phyloP scores from a whole-genome alignment of 2,797 vertebrate genomes.

The Tarsius wallacei region DNA sequence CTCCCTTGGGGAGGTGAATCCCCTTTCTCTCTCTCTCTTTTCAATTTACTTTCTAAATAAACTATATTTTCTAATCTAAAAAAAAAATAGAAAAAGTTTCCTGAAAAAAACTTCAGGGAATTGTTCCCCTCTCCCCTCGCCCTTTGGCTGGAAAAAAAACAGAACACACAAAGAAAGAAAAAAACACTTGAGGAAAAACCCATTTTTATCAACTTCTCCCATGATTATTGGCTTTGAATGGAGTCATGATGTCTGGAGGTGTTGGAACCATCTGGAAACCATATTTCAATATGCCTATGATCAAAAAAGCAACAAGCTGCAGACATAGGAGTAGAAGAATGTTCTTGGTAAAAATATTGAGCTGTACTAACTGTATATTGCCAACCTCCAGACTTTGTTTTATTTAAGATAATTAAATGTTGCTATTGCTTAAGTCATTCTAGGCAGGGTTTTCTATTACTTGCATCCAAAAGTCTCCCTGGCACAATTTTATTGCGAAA shows the following conservation, averaged over 20 bases:
- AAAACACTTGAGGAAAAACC: neutral
- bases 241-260: neutral
- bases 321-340: neutral
- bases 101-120: neutral
- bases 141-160: neutral
- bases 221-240: neutral
- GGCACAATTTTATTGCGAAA: neutral
- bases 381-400: neutral
- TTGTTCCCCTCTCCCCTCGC: neutral
- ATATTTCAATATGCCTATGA: neutral
- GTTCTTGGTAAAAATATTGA: neutral
- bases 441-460: neutral
- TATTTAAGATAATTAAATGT: neutral
- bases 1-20: too few relatives aligned
- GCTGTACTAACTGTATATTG: neutral
- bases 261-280: neutral
- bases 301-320: neutral
- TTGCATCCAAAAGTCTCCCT: neutral
- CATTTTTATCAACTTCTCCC: neutral
- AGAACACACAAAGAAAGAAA: neutral
- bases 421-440: neutral
- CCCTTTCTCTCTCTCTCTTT: too few relatives aligned
- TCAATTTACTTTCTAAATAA: too few relatives aligned
- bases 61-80: too few relatives aligned
- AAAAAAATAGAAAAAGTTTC: neutral